Percentiles rank a stretch among this genome's conserved stretches.
Evolutionary conservation across 37 sponge, comb jelly and placozoan genomes (phyloP).

Genomic region (Theonella swinhoei): DNA sequence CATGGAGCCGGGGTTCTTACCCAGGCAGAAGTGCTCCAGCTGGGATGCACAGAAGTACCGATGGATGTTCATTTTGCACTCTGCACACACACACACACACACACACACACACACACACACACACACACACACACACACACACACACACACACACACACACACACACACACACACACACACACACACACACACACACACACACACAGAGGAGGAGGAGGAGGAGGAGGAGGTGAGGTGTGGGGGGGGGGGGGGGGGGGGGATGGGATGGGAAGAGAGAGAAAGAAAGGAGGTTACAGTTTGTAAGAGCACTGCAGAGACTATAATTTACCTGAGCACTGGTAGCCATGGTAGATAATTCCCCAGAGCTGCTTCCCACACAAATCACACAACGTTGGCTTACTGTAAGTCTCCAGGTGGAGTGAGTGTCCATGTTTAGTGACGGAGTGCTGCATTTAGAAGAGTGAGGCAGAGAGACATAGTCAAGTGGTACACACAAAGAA

Average conservation of each 20-base stretch:
- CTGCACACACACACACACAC: constrained; percentile 46
- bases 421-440: constrained; percentile 45
- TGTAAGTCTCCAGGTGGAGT: constrained; percentile 57
- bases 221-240: background rate
- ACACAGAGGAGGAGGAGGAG: constrained; percentile 7
- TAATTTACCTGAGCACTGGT: constrained; percentile 59
- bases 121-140: too few species aligned
- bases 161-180: too few species aligned
- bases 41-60: constrained; percentile 38
- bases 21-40: constrained; percentile 16
- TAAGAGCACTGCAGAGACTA: too few species aligned
- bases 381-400: constrained; percentile 51
- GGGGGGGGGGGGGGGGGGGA: background rate
- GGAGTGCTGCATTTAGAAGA: background rate
- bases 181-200: too few species aligned
- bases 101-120: too few species aligned
- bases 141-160: too few species aligned
- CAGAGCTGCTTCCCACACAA: constrained; percentile 64
- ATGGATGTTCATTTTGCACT: constrained; percentile 55
- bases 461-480: constrained; percentile 8
- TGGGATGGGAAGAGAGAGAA: background rate
- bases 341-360: constrained; percentile 80
- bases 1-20: constrained; percentile 18
- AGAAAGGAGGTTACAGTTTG: background rate
- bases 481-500: background rate